Conservation (phyloP, 2,113 vertebrate genomes). For the Leptosomus discolor region DNA sequence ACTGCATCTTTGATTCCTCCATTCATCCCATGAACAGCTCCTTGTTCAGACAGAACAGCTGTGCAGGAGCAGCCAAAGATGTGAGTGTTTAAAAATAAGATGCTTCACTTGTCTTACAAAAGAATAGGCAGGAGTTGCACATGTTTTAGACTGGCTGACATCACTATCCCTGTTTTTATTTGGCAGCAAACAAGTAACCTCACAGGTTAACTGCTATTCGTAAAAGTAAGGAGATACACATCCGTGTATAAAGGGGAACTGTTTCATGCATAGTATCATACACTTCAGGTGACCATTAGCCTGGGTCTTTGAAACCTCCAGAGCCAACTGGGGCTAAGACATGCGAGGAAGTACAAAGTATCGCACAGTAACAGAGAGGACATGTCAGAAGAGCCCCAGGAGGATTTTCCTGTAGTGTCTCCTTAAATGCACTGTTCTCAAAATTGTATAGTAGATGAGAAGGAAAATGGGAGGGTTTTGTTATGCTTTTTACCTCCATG, state of each 20-base stretch:
- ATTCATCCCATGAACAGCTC: not conserved
- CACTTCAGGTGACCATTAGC: not conserved
- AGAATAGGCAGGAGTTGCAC: not conserved
- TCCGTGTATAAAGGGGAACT: not conserved
- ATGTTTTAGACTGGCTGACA: not conserved
- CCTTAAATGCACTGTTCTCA: not conserved
- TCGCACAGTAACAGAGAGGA: not conserved
- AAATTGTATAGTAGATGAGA: not conserved
- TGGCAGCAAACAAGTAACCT: not conserved
- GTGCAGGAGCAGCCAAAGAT: not conserved
- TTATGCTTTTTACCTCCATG: fast-evolving
- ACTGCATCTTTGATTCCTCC: not conserved
- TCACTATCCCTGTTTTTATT: not conserved
- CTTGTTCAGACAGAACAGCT: not conserved
- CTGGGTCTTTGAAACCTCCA: not conserved
- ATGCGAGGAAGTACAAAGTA: not conserved
- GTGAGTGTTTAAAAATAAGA: not conserved
- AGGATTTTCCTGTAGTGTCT: not conserved
- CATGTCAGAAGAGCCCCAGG: not conserved
- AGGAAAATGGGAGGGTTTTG: not conserved
- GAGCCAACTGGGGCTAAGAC: not conserved
- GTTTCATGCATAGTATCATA: not conserved
- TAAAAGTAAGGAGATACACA: not conserved
- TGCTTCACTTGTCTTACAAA: not conserved
- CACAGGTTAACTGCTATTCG: not conserved